Evolutionary conservation across 2,113 vertebrate genomes (phyloP).

Genomic region (Aix galericulata): DNA sequence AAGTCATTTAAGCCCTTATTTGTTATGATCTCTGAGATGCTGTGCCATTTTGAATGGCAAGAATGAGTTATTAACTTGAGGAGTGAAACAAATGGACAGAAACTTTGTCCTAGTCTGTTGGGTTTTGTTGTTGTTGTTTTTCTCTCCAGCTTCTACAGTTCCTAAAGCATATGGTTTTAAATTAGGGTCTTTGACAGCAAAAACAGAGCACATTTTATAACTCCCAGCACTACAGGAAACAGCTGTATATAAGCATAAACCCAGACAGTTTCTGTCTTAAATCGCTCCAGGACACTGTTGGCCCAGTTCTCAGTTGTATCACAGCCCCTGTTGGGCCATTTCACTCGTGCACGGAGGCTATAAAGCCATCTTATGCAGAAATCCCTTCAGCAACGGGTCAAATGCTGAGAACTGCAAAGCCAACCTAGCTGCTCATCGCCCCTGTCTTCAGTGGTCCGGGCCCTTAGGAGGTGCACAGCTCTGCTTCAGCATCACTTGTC

Average conservation of each 20-base stretch:
- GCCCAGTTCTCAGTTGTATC: slow-evolving; percentile 40
- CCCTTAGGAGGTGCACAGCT: neutral
- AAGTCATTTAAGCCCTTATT: neutral
- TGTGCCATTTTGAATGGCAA: neutral
- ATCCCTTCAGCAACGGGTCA: neutral
- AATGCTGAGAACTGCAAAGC: neutral
- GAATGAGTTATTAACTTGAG: neutral
- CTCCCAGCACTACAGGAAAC: slow-evolving; percentile 47
- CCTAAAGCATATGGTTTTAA: slow-evolving; percentile 32
- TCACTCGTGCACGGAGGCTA: neutral
- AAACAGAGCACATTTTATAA: slow-evolving; percentile 21
- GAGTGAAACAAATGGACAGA: neutral
- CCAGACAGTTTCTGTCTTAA: neutral
- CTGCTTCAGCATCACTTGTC: neutral
- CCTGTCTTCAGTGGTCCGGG: rapidly evolving
- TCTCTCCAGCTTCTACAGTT: neutral
- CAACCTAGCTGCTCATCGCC: rapidly evolving
- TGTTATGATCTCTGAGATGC: neutral
- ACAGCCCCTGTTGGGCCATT: neutral
- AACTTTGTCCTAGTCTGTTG: neutral
- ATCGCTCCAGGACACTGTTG: slow-evolving; percentile 32
- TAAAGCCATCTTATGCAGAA: neutral
- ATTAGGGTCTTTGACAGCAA: slow-evolving; percentile 37
- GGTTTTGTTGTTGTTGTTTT: neutral
- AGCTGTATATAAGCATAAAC: slow-evolving; percentile 37